Evolutionary conservation across 2,797 vertebrate genomes (phyloP).

Genomic region (Graptemys geographica): DNA sequence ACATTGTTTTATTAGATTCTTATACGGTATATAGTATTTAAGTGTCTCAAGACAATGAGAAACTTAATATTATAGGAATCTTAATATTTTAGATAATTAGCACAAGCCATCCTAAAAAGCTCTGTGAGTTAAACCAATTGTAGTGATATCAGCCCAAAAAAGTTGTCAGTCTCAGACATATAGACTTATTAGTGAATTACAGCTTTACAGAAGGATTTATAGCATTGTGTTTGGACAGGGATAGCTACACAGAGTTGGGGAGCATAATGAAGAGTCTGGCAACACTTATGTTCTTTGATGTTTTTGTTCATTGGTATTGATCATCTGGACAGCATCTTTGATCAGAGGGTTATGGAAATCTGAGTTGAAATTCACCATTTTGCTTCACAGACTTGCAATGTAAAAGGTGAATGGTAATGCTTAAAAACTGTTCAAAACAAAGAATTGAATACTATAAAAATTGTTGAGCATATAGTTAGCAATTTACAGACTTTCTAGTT

Average conservation of each 20-base stretch:
- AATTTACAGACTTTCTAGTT: not conserved
- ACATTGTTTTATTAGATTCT: not conserved
- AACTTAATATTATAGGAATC: not conserved
- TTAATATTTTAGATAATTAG: not conserved
- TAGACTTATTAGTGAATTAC: not conserved
- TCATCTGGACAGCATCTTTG: conserved; percentile 35
- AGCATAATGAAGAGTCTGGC: not conserved
- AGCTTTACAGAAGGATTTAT: conserved; percentile 33
- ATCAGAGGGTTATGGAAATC: not conserved
- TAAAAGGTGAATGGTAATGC: not conserved
- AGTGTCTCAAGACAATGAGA: not conserved
- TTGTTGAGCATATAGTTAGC: fast-evolving
- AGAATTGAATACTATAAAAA: not conserved
- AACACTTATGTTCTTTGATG: conserved; percentile 18
- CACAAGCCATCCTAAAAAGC: not conserved
- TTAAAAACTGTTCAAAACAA: not conserved
- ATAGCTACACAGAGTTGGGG: not conserved
- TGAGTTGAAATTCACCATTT: not conserved
- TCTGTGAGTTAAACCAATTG: not conserved
- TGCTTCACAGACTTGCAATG: no score
- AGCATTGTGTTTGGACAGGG: not conserved
- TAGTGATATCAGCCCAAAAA: not conserved
- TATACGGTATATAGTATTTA: not conserved
- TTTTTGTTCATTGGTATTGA: conserved; percentile 23
- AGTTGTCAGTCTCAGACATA: not conserved